These are phyloP conservation scores for Polyploca ridens DNA, from an alignment of 2,888 invertebrate genomes.

Conservation along the genomic window DNA sequence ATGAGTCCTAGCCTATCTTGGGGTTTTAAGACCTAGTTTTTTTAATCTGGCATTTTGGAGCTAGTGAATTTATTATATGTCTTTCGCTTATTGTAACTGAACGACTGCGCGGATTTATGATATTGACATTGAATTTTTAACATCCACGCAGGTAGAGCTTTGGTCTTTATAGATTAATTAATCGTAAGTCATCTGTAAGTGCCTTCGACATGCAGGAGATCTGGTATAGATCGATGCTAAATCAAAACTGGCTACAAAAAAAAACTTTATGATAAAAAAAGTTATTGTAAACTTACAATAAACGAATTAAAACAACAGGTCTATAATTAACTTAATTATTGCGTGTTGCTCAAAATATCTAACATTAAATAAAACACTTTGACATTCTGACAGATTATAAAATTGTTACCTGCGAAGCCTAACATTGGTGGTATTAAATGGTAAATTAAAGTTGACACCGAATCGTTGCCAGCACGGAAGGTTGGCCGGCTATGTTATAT, in stretches of 20 bases:
- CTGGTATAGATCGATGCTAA: too few relatives aligned
- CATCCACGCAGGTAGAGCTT: too few relatives aligned
- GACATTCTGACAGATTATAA: constrained; percentile 12
- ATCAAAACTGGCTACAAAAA: too few relatives aligned
- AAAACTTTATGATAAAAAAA: too few relatives aligned
- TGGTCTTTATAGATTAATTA: too few relatives aligned
- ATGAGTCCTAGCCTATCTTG: constrained; percentile 7
- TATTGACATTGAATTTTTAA: too few relatives aligned
- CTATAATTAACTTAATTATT: neutral
- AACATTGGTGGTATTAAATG: constrained; percentile 17
- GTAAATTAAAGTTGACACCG: constrained; percentile 17
- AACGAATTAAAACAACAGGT: neutral
- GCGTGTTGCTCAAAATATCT: neutral
- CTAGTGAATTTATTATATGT: neutral
- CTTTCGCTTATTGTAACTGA: too few relatives aligned
- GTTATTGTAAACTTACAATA: neutral
- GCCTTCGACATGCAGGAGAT: too few relatives aligned
- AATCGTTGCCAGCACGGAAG: constrained; percentile 16
- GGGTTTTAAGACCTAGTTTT: neutral
- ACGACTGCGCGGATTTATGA: too few relatives aligned
- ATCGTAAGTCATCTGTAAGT: too few relatives aligned
- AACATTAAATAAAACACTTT: constrained; percentile 10
- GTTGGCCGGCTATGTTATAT: constrained; percentile 4
- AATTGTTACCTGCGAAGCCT: constrained; percentile 9
- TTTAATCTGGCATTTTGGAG: neutral